Evolutionary conservation across 2,113 vertebrate species (phyloP).

Genomic region (Climacteris rufus): DNA sequence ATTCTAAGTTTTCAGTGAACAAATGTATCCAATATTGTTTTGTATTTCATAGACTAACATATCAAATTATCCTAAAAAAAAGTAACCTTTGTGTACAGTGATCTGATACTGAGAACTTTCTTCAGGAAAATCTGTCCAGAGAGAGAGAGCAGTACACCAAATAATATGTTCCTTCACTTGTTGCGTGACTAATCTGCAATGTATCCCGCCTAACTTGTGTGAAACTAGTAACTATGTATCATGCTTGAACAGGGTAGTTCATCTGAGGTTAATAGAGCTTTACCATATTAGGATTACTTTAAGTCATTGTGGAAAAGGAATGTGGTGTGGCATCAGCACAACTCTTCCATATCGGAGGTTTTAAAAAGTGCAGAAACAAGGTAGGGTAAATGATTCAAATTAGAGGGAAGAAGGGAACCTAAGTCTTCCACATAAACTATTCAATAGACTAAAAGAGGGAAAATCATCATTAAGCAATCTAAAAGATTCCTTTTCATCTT

Average conservation of each 20-base stretch:
- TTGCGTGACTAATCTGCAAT: conserved; percentile 25
- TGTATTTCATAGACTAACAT: background rate
- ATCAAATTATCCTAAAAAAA: background rate
- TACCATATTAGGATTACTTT: background rate
- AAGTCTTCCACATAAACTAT: background rate
- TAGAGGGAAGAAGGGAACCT: background rate
- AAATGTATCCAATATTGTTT: background rate
- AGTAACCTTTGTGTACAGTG: background rate
- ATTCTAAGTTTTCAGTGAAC: background rate
- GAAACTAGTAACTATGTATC: conserved; percentile 34
- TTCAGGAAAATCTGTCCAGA: background rate
- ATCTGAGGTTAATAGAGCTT: conserved; percentile 14
- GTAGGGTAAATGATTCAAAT: background rate
- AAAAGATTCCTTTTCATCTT: background rate
- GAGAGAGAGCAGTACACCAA: background rate
- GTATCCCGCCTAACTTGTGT: conserved; percentile 25
- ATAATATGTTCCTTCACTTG: conserved; percentile 2
- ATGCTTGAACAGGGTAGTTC: conserved; percentile 24
- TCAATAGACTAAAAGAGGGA: background rate
- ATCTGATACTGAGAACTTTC: background rate
- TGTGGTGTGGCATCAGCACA: background rate
- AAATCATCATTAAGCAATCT: background rate
- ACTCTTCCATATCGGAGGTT: background rate
- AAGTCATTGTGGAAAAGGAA: background rate
- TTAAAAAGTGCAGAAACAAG: background rate